Base-by-base conservation (phyloP, 2,113 vertebrate genomes). In the Etheostoma spectabile region DNA sequence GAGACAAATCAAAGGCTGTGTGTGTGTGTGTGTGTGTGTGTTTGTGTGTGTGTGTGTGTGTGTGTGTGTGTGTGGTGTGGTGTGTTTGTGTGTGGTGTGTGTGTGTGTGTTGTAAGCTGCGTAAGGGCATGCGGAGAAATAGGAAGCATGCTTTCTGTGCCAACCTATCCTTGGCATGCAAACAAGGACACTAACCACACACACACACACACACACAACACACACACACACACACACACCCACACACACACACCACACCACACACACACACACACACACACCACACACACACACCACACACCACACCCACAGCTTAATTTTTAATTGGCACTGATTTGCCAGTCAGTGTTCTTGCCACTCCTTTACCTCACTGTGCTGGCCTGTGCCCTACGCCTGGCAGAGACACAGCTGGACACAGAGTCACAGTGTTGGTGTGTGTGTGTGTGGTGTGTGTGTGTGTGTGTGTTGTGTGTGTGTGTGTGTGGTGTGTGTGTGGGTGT, bases 321-420 rank as follows among this genome's bases (percentile, higher is more conserved):
- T 92, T 88, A 90, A 91, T 88, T 86, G 88, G 81, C 79, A 78
- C 83, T 92, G 88, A 89, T 90, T 92, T 80, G 81, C 88, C 86
- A 82, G 89, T 91, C 82, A 88, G 85, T 75, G 86, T 88, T 91
- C 78, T 82, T 86, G 84, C 90, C 85, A 80, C 88, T 89, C 79
- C 79, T 77, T 93, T 85, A 90, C 88, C 89, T 84, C 82, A 74
- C 65, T 79, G 90, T 82, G 81, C 68, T 93, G 90, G 86, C 90
- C 60, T 59, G 69, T 86, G 76, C 84, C 90, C 81, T 33, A 30
- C 8, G 76, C 76, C 68, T 92, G 91, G 89, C 88, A 91, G 68
- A 84, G 30, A 78, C 83, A 84, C 90, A 90, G 88, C 88, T 91
- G 75, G 88, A 88, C 77, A 79, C 11, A 12, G 46, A 71, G 64